A percentile compares a stretch with the other conserved stretches of the same genome.
These are phyloP conservation scores for Anguilla japonica DNA, from an alignment of 2,113 vertebrate species.

Conservation along the genomic window DNA sequence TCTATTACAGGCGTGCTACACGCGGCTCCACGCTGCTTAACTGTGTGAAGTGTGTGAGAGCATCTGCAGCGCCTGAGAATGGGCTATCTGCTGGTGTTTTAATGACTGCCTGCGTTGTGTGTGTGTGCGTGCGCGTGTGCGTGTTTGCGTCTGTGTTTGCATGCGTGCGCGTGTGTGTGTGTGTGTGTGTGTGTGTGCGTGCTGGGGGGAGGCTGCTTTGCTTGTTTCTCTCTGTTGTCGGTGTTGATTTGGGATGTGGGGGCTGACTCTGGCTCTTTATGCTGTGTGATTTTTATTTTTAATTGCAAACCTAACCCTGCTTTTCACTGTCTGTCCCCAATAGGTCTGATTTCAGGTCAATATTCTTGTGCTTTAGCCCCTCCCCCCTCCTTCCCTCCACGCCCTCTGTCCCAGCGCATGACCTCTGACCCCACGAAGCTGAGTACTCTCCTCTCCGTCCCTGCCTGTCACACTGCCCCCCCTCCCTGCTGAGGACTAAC, in stretches of 20 bases:
- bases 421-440: conserved; percentile 42
- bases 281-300: conserved; percentile 38
- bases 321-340: conserved; percentile 48
- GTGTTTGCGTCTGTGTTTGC: neutral
- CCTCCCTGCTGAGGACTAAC: neutral
- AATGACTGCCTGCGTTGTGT: too few species aligned
- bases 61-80: too few species aligned
- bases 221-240: neutral
- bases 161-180: neutral
- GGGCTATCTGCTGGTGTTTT: neutral
- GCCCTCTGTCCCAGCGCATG: conserved; percentile 27
- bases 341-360: conserved; percentile 61
- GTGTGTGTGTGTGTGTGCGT: neutral
- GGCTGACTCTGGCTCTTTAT: neutral
- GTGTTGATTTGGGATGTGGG: neutral
- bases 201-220: neutral
- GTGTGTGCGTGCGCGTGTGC: too few species aligned
- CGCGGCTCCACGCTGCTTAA: neutral
- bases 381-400: conserved; percentile 38
- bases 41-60: neutral
- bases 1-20: neutral
- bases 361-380: conserved; percentile 52
- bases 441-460: conserved; percentile 47
- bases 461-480: conserved; percentile 17
- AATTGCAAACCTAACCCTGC: conserved; percentile 44